Evolutionary conservation across 1,140 invertebrate genomes (phyloP), one percentile per base, ranked within the genome.

Genomic region (Plectrocnemia conspersa): DNA sequence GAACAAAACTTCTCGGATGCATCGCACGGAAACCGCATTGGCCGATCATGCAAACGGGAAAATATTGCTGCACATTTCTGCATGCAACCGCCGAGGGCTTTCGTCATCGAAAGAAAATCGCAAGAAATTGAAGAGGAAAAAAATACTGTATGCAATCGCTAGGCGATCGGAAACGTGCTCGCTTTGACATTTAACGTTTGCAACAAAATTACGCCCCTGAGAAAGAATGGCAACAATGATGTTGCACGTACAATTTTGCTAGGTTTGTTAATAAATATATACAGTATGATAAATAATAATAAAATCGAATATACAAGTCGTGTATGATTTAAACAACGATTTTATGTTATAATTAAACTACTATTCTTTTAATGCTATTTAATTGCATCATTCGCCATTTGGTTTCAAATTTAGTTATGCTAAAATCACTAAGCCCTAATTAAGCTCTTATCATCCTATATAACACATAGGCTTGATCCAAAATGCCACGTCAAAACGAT

Each of bases 181-280:
- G 52, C 18, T 53, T 60, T 60, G 58, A 56, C 58, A 60, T 60
- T 60, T 60, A 60, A 56, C 47, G 58, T 56, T 56, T 47, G 24
- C 35, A 10, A 22, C 29, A 40, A 52, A 52, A 52, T 52, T 52
- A 50, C 33, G 42, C 42, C 50, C 50, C 42, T 49, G n/a, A 11
- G 24, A 19, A 35, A 50, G 4, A 36, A 38, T 7, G 27, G 27
- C n/a, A n/a, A 38, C 11, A 16, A 38, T 38, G 35, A 38, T 38
- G 35, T 38, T 38, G 35, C 35, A 38, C 35, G 35, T 38, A 38
- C 7, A 5, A 16, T 7, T 7, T 16, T n/a, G n/a, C n/a, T n/a
- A n/a, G n/a, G n/a, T n/a, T n/a, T n/a, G n/a, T n/a, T n/a, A n/a
- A n/a, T n/a, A n/a, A n/a, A n/a, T n/a, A n/a, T n/a, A n/a, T n/a